Conservation (phyloP, 2,797 vertebrate species). For the Mormyrus proboscirostris region DNA sequence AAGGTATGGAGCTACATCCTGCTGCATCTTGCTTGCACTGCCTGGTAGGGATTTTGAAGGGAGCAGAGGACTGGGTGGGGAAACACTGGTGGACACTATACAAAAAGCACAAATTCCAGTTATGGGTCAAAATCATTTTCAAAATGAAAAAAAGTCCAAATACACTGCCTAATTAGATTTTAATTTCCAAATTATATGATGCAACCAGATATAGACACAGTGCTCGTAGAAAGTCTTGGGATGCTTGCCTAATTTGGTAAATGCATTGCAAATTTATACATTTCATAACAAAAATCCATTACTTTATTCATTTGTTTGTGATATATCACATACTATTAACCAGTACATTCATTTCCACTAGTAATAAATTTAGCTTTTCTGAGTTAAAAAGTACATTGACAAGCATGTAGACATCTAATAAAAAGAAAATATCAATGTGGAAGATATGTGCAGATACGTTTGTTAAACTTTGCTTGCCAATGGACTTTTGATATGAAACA, state of each 20-base stretch:
- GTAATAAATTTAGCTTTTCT: neutral
- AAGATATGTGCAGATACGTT: neutral
- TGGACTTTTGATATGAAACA: neutral
- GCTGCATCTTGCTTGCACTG: neutral
- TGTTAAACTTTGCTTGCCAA: neutral
- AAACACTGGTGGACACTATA: neutral
- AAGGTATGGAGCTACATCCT: conserved; percentile 55
- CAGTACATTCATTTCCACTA: neutral
- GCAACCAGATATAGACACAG: neutral
- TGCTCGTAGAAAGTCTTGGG: neutral
- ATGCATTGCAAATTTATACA: neutral
- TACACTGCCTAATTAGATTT: neutral
- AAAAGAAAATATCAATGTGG: neutral
- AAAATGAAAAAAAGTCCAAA: neutral
- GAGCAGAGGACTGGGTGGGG: neutral
- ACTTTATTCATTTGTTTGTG: neutral
- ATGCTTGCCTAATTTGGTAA: neutral
- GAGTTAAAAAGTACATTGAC: neutral
- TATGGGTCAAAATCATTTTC: neutral
- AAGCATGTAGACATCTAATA: neutral
- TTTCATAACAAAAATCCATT: neutral
- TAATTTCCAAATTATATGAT: neutral
- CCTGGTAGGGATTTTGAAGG: neutral
- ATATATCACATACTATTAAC: neutral
- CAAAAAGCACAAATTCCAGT: neutral